Evolutionary conservation across 2,888 invertebrate species (phyloP).

Genomic region (Chrysodeixis includens): DNA sequence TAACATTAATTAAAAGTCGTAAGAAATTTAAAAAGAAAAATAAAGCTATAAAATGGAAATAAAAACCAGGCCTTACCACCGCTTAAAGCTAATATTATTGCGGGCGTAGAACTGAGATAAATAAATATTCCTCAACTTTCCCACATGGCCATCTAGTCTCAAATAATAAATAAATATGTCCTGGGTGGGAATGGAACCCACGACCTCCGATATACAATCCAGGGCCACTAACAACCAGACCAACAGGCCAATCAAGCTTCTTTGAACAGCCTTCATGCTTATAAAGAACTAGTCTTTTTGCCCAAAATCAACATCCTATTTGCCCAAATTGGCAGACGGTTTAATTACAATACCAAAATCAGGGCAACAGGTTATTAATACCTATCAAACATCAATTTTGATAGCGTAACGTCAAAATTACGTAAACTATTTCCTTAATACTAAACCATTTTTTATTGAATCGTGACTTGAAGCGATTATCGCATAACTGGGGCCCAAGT

Average conservation of each 20-base stretch:
- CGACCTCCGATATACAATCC: no score
- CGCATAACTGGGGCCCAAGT: conserved; percentile 16
- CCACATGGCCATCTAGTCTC: no score
- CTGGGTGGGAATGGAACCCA: no score
- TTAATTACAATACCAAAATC: background rate
- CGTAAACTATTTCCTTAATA: background rate
- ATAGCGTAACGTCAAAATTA: background rate
- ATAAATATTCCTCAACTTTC: no score
- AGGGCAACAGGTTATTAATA: background rate
- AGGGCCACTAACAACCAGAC: no score
- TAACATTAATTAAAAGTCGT: background rate
- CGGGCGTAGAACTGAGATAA: no score
- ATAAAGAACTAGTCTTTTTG: background rate
- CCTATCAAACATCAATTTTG: background rate
- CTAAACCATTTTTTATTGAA: background rate
- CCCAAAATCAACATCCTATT: background rate
- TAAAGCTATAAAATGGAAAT: no score
- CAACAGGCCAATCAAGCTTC: no score
- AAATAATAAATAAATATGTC: no score
- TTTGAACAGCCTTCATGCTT: no score
- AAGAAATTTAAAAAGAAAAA: background rate
- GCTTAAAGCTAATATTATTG: no score
- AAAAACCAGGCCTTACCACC: no score
- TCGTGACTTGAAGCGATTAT: conserved; percentile 51
- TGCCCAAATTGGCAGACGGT: background rate